phyloP scores from a whole-genome alignment of 2,888 invertebrate genomes.

The Trichopria drosophilae region DNA sequence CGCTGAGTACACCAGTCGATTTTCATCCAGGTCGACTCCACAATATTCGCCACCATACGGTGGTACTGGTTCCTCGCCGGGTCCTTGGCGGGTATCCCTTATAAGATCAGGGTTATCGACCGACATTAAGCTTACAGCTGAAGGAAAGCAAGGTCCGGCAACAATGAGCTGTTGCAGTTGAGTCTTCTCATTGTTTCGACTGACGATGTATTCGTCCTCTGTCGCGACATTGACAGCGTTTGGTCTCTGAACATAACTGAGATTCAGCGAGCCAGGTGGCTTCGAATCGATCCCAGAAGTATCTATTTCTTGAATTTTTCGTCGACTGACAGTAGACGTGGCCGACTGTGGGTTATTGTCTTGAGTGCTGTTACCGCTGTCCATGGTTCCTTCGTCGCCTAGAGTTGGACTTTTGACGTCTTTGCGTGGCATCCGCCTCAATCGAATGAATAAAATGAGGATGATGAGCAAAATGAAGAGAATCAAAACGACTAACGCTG shows the following conservation, averaged over 20 bases:
- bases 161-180: constrained; percentile 27
- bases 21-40: constrained; percentile 43
- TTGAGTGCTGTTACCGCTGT: constrained; percentile 28
- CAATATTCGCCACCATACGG: constrained; percentile 57
- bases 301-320: constrained; percentile 49
- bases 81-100: constrained; percentile 68
- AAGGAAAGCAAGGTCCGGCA: constrained; percentile 69
- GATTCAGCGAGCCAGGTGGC: constrained; percentile 48
- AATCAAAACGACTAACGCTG: constrained; percentile 77
- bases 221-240: constrained; percentile 44
- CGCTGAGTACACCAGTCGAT: constrained; percentile 70
- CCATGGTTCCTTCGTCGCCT: constrained; percentile 46
- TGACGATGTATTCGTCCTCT: constrained; percentile 61
- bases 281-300: constrained; percentile 50
- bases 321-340: constrained; percentile 39
- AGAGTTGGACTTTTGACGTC: constrained; percentile 79
- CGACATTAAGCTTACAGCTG: constrained; percentile 68
- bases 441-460: constrained; percentile 73
- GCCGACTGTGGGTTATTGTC: constrained; percentile 37
- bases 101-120: constrained; percentile 84
- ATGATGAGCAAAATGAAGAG: constrained; percentile 74
- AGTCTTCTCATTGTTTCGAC: constrained; percentile 65
- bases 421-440: constrained; percentile 70
- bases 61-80: constrained; percentile 53
- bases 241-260: constrained; percentile 30